Evolutionary conservation across 2,797 vertebrate species (phyloP), one percentile per base, ranked within the genome.

Genomic region (Fistularia commersonii): DNA sequence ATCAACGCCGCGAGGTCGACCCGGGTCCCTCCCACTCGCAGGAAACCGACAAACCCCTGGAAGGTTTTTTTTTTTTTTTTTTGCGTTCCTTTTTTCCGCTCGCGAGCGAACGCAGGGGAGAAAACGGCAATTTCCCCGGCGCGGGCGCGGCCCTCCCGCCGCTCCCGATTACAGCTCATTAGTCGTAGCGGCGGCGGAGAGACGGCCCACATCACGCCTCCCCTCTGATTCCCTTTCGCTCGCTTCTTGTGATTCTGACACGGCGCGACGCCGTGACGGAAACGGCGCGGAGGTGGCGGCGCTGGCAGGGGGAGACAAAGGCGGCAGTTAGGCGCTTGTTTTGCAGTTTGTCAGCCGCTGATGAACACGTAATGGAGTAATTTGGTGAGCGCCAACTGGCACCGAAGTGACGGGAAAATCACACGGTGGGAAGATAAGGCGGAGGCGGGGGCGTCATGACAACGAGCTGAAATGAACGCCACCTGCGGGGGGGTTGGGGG

Each of bases 81-180:
- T n/a, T n/a, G n/a, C n/a, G n/a, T n/a, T n/a, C n/a, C n/a, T n/a
- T 64, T 74, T 47, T 54, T 74, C 69, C 51, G 71, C 69, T 59
- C 66, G 72, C 0, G 45, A 64, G 68, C 48, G 14, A 74, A 66
- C 60, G 62, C 55, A 65, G 57, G 46, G 36, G 79, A 76, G 63
- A 73, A 66, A n/a, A n/a, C 57, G 65, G 72, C 59, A 58, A 65
- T 81, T 80, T 82, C 62, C 63, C 74, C 51, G 61, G 73, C n/a
- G 84, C 72, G 72, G 76, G 48, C 74, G 50, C 41, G 31, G 76
- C n/a, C 80, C 76, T 82, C 85, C 85, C 50, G 79, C 81, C 77
- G 83, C 69, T 81, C 47, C 74, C 80, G 79, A 88, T 86, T 85
- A 85, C 80, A 82, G 84, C 78, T 85, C 83, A 88, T 87, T 87